Percentiles rank a stretch among this genome's conserved stretches.
Evolutionary conservation across 2,888 invertebrate genomes (phyloP).

Genomic region (Synanthedon vespiformis): DNA sequence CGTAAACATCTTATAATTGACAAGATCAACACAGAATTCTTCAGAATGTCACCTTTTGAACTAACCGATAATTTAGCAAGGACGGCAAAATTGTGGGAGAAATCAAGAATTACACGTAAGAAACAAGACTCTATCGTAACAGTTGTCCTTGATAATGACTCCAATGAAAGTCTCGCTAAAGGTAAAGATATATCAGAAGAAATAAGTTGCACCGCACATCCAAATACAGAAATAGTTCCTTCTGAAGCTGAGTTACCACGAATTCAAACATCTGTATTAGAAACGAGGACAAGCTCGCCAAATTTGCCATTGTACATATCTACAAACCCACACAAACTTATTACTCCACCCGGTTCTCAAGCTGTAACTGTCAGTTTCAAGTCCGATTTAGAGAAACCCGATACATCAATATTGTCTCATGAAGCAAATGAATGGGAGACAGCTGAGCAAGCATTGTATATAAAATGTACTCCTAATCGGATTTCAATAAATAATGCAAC

Average conservation of each 20-base stretch:
- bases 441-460: conserved; percentile 16
- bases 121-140: conserved; percentile 1
- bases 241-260: conserved; percentile 3
- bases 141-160: background rate
- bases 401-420: conserved; percentile 4
- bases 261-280: background rate
- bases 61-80: conserved; percentile 34
- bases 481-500: conserved; percentile 22
- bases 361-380: conserved; percentile 14
- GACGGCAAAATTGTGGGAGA: conserved; percentile 36
- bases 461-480: conserved; percentile 26
- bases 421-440: conserved; percentile 16
- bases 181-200: conserved; percentile 14
- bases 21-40: conserved; percentile 33
- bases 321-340: conserved; percentile 33
- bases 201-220: conserved; percentile 21
- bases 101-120: conserved; percentile 11
- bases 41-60: conserved; percentile 41
- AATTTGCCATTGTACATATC: conserved; percentile 25
- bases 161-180: background rate
- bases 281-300: conserved; percentile 1
- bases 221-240: conserved; percentile 31
- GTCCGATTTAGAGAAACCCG: background rate
- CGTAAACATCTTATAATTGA: conserved; percentile 39
- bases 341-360: conserved; percentile 27